A percentile compares a stretch with the other conserved stretches of the same genome.
These are phyloP conservation scores for Sceloporus tristichus DNA, from an alignment of 2,113 vertebrate genomes.

Conservation along the genomic window DNA sequence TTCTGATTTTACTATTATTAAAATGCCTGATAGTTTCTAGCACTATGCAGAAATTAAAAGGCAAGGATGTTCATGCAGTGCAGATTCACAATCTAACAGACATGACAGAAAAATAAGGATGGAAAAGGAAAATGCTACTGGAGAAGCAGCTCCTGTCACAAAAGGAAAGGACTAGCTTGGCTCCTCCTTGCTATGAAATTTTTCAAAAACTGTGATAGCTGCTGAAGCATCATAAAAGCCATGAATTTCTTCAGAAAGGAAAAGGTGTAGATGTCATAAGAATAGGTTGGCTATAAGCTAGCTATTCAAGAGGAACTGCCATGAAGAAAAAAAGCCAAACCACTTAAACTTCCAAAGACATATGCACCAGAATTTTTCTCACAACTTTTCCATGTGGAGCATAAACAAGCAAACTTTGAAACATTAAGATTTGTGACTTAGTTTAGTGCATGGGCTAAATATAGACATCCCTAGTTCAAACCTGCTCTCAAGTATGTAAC, in stretches of 20 bases:
- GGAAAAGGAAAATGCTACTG: too few relatives aligned
- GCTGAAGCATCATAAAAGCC: too few relatives aligned
- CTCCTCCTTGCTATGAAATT: too few relatives aligned
- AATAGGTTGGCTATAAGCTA: not conserved
- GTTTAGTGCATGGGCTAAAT: not conserved
- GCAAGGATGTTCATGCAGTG: too few relatives aligned
- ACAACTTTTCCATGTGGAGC: not conserved
- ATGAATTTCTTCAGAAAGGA: not conserved
- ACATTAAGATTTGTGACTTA: not conserved
- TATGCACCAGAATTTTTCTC: not conserved
- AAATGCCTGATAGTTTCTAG: too few relatives aligned
- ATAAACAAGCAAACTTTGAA: conserved; percentile 1
- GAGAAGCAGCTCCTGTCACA: too few relatives aligned
- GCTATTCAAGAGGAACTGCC: not conserved
- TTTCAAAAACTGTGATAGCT: too few relatives aligned
- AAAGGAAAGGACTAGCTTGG: too few relatives aligned
- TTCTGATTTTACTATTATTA: too few relatives aligned
- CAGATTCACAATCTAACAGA: too few relatives aligned
- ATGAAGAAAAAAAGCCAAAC: conserved; percentile 11
- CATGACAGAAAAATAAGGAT: too few relatives aligned
- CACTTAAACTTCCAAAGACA: not conserved
- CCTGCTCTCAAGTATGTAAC: not conserved
- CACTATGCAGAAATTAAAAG: too few relatives aligned
- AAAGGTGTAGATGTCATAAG: not conserved
- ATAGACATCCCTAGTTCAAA: conserved; percentile 8